Percentiles rank a stretch among this genome's conserved stretches.
phyloP scores from a whole-genome alignment of 2,888 invertebrate species.

The Metellina segmentata region DNA sequence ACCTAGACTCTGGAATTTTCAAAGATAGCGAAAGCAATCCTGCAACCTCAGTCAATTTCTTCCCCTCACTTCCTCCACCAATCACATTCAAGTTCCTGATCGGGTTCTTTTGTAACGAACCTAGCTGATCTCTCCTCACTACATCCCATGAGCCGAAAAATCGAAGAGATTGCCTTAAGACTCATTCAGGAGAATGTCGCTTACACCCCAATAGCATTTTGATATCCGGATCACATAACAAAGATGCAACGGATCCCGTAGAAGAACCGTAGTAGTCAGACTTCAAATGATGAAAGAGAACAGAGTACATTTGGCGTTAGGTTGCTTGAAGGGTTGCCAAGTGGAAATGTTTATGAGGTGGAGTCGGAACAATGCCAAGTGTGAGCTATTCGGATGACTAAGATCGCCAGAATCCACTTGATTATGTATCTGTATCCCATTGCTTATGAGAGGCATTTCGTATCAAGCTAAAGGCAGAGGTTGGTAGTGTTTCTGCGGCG shows the following conservation, averaged over 20 bases:
- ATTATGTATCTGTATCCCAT: too few relatives aligned
- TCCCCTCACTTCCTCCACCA: background rate
- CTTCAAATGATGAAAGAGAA: background rate
- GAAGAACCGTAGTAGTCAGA: background rate
- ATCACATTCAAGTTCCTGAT: background rate
- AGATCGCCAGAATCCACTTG: too few relatives aligned
- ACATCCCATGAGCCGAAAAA: background rate
- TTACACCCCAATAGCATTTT: background rate
- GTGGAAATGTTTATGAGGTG: background rate
- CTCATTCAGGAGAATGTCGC: background rate
- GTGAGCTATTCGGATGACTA: background rate
- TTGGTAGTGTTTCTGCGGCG: too few relatives aligned
- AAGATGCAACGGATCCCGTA: background rate
- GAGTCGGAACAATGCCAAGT: background rate
- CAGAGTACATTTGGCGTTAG: conserved; percentile 5
- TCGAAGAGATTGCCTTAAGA: background rate
- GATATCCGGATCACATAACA: conserved; percentile 10
- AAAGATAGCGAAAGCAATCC: background rate
- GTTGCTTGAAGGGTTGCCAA: background rate
- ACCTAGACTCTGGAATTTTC: background rate
- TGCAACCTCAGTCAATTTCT: background rate
- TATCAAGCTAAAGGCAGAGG: too few relatives aligned
- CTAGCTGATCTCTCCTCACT: background rate
- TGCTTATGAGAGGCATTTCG: too few relatives aligned
- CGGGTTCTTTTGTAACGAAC: background rate